Evolutionary conservation across 2,113 vertebrate species (phyloP), one percentile per base, ranked within the genome.

Genomic region (Blennius ocellaris): DNA sequence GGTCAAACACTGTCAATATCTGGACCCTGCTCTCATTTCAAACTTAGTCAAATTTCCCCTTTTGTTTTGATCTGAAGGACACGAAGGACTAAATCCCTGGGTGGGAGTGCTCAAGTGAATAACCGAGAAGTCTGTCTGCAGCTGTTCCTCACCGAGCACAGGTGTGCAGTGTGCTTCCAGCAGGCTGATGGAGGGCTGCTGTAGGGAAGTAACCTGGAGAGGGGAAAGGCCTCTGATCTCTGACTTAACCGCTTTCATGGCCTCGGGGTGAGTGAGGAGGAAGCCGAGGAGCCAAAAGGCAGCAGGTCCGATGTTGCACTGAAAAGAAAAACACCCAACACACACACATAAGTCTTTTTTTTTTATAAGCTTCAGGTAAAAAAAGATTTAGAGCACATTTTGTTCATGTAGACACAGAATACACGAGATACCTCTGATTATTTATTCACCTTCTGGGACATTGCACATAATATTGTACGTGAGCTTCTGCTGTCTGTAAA

Each of bases 221-320:
- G 76, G 8, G 47, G 61, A 65, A 15, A 80, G 16, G 1, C 10
- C 56, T 69, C 87, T 83, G 3, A 94, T 78, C 78, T 98, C 96
- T 51, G 82, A 83, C 70, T 89, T 93, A 73, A 95, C 92, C 0
- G 95, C 94, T 40, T 90, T 83, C 92, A 94, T 60, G 39, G 95
- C 96, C 83, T 94, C 87, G 0, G 95, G 94, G 68, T 94, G 80
- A 79, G 94, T 96, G 15, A 96, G 95, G 64, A 97, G 93, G 88
- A 94, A 98, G 0, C 94, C 88, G 37, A 99, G 93, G 62, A 97
- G 87, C 94, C 95, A 96, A 89, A 97, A 97, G 56, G 92, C 91
- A 15, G 85, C 94, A 43, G 95, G 96, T 8, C 95, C 96, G 54
- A 86, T 89, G 50, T 96, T 96, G 11, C 95, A 90, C 94, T 95